Percentiles rank a stretch among this genome's conserved stretches.
phyloP scores from a whole-genome alignment of 1,140 invertebrate genomes.

The Laodelphax striatellus region DNA sequence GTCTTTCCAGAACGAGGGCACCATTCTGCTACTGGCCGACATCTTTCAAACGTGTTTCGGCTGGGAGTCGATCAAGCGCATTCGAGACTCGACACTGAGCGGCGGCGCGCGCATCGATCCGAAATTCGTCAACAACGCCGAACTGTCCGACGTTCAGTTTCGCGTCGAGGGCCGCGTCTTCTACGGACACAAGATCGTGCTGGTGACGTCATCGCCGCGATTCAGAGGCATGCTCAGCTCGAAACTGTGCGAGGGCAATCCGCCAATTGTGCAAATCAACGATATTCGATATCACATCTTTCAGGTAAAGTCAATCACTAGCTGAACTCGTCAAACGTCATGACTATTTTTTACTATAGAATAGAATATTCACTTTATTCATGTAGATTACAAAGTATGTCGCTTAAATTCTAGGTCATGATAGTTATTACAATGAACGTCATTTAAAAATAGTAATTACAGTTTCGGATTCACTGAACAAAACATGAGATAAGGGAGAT shows the following conservation, averaged over 20 bases:
- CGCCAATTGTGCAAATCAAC: conserved; percentile 82
- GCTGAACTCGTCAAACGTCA: too few relatives aligned
- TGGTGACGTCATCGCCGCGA: conserved; percentile 77
- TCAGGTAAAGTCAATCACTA: too few relatives aligned
- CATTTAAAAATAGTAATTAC: too few relatives aligned
- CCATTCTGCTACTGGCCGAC: conserved; percentile 72
- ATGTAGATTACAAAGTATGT: too few relatives aligned
- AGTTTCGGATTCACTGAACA: too few relatives aligned
- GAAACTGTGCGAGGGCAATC: conserved; percentile 57
- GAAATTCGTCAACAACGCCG: conserved; percentile 86
- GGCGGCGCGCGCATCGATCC: conserved; percentile 72
- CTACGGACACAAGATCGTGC: conserved; percentile 86
- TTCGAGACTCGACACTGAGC: conserved; percentile 55
- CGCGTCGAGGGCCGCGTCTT: conserved; percentile 83
- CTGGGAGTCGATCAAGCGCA: conserved; percentile 69
- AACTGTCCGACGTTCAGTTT: conserved; percentile 82
- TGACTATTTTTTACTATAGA: too few relatives aligned
- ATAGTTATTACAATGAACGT: too few relatives aligned
- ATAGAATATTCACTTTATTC: too few relatives aligned
- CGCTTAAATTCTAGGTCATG: too few relatives aligned
- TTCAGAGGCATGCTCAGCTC: conserved; percentile 78
- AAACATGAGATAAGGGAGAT: too few relatives aligned
- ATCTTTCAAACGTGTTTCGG: conserved; percentile 83
- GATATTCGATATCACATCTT: conserved; percentile 87
- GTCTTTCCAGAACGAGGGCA: conserved; percentile 66